These are phyloP conservation scores for Kradibia gibbosae DNA, from an alignment of 1,140 invertebrate genomes.

Conservation along the genomic window DNA sequence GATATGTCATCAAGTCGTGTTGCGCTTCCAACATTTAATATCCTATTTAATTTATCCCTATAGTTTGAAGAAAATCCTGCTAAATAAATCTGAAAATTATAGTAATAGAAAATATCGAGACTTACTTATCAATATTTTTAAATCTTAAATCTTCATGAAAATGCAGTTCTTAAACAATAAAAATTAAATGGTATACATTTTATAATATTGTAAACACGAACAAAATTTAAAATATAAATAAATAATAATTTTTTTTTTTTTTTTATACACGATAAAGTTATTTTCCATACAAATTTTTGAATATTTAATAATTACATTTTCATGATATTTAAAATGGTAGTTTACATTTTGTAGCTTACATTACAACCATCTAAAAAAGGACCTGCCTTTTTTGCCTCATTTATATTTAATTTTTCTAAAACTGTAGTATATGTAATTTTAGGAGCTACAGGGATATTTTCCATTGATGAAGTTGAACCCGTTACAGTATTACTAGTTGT, in stretches of 20 bases:
- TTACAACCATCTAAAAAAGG: constrained; percentile 88
- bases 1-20: constrained; percentile 83
- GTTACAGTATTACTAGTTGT: constrained; percentile 47
- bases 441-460: constrained; percentile 51
- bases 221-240: not conserved
- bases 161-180: too few relatives aligned
- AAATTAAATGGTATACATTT: not conserved
- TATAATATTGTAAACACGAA: too few relatives aligned
- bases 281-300: not conserved
- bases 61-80: constrained; percentile 77
- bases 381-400: constrained; percentile 80
- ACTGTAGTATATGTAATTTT: constrained; percentile 68
- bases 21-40: constrained; percentile 86
- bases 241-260: not conserved
- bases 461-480: constrained; percentile 21
- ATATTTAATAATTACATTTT: not conserved
- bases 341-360: constrained; percentile 71
- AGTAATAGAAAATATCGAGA: constrained; percentile 6
- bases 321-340: not conserved
- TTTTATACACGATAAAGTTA: not conserved
- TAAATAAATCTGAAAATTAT: constrained; percentile 74
- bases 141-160: not conserved
- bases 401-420: constrained; percentile 76
- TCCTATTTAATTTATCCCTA: constrained; percentile 83
- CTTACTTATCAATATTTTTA: not conserved